Evolutionary conservation across 1,140 invertebrate genomes (phyloP).

Genomic region (Trachymyrmex septentrionalis): DNA sequence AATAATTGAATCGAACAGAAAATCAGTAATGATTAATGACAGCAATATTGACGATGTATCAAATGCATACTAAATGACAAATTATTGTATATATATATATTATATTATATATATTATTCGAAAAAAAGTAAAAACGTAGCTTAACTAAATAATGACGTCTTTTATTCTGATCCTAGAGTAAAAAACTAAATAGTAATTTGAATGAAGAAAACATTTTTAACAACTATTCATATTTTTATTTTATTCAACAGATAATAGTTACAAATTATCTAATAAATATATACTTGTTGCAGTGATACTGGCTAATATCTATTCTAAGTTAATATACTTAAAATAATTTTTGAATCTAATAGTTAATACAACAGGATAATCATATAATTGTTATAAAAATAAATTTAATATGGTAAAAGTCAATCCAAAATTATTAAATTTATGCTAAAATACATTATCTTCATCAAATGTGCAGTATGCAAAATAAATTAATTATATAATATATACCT

Average conservation of each 20-base stretch:
- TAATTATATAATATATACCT: no score
- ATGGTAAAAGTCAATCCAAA: neutral
- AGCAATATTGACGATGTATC: neutral
- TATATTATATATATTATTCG: no score
- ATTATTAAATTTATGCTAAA: neutral
- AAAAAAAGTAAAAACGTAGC: neutral
- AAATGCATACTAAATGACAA: neutral
- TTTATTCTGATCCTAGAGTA: neutral
- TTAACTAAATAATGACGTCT: neutral
- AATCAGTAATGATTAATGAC: slow-evolving; percentile 46
- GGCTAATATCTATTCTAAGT: no score
- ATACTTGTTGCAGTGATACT: no score
- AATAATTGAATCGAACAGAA: slow-evolving; percentile 82
- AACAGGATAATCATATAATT: neutral
- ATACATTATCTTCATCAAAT: neutral
- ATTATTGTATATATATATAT: no score
- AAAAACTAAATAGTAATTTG: neutral
- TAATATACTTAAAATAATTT: no score
- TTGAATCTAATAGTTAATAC: no score
- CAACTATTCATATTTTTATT: slow-evolving; percentile 8
- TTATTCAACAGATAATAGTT: slow-evolving; percentile 59
- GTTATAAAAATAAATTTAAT: neutral
- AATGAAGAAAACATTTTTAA: neutral
- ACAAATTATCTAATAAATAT: no score
- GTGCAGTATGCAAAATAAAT: neutral